These are phyloP conservation scores for Parazoanthus swiftii DNA, from an alignment of 92 coral and sea anemone genomes.

Conservation along the genomic window DNA sequence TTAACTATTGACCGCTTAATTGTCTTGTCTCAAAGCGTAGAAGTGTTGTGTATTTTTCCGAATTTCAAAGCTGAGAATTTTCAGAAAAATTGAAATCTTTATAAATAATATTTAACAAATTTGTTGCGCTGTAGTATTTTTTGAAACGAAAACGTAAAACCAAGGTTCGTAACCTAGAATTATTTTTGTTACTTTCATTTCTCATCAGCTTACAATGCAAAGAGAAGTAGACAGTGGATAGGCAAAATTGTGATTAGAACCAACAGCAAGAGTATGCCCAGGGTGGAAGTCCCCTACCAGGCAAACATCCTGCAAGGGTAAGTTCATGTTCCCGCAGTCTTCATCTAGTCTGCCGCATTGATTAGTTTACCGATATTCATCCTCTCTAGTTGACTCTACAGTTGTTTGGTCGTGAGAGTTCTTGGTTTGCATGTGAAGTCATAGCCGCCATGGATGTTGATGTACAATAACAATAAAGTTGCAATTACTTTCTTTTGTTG, in stretches of 20 bases:
- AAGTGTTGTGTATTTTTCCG: not conserved
- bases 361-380: no score
- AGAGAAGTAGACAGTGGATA: conserved; percentile 74
- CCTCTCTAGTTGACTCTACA: no score
- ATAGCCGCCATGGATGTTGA: no score
- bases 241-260: conserved; percentile 84
- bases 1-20: not conserved
- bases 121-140: not conserved
- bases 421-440: no score
- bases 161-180: no score
- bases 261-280: conserved; percentile 79
- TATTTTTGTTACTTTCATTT: not conserved
- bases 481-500: no score
- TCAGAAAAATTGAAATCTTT: no score
- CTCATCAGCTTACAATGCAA: conserved; percentile 78
- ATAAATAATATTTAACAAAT: no score
- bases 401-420: no score
- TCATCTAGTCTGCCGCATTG: no score
- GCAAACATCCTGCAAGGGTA: conserved; percentile 94
- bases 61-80: not conserved
- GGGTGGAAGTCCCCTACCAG: conserved; percentile 85
- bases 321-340: conserved; percentile 23
- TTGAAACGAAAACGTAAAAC: no score
- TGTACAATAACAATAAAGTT: no score
- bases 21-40: not conserved